A percentile compares a stretch with the other conserved stretches of the same genome.
phyloP scores from a whole-genome alignment of 2,113 vertebrate species.

The Electrona antarctica region DNA sequence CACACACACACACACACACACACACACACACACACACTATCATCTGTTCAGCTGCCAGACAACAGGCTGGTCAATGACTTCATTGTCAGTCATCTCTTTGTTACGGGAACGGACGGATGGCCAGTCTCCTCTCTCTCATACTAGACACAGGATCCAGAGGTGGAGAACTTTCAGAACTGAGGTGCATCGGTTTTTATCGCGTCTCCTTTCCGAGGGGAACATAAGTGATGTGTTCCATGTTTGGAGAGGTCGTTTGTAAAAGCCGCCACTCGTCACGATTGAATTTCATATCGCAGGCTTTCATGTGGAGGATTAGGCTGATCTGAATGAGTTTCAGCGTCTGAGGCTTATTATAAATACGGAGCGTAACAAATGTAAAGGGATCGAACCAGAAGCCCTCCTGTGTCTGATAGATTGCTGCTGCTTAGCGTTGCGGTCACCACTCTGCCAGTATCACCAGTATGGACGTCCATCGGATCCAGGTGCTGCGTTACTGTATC shows the following conservation, averaged over 20 bases:
- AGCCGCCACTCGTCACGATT: not conserved
- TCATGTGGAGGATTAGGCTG: constrained; percentile 26
- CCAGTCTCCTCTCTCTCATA: not conserved
- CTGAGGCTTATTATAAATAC: not conserved
- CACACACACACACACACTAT: constrained; percentile 47
- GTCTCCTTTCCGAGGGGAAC: constrained; percentile 3
- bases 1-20: constrained; percentile 43
- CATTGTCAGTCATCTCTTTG: constrained; percentile 68
- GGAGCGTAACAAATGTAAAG: not conserved
- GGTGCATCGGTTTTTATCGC: constrained; percentile 13
- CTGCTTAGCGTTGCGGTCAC: constrained; percentile 1
- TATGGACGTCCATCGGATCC: constrained; percentile 71
- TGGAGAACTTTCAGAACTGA: constrained; percentile 12
- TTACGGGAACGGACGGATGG: constrained; percentile 46
- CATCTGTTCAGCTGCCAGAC: constrained; percentile 54
- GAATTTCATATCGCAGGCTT: constrained; percentile 3
- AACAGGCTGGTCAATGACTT: constrained; percentile 71
- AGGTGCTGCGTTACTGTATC: constrained; percentile 71
- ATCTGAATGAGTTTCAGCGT: constrained; percentile 34
- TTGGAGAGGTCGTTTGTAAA: not conserved
- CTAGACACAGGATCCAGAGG: constrained; percentile 17
- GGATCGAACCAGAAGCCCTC: constrained; percentile 3
- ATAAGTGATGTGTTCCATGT: not conserved
- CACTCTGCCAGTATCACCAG: constrained; percentile 52
- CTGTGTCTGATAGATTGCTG: constrained; percentile 21